Percentiles rank a stretch among this genome's conserved stretches.
phyloP scores from a whole-genome alignment of 1,140 invertebrate species.

The Drosophila bocki region DNA sequence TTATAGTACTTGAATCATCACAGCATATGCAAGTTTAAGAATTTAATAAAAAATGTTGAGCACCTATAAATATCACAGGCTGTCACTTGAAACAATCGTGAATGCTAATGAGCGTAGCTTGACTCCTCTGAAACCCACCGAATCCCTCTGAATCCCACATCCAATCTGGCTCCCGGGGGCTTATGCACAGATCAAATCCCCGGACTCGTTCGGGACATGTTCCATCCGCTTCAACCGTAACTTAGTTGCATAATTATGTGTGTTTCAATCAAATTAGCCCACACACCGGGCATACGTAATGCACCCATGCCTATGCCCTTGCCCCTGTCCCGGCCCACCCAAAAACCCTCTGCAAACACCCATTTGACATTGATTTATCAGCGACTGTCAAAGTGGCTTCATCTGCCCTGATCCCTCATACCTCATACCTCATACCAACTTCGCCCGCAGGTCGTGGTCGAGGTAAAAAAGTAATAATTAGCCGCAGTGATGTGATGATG shows the following conservation, averaged over 20 bases:
- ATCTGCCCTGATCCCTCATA: constrained; percentile 1
- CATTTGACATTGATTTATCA: constrained; percentile 74
- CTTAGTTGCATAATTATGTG: constrained; percentile 41
- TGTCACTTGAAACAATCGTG: neutral
- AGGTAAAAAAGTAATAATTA: constrained; percentile 71
- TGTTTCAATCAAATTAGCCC: constrained; percentile 46
- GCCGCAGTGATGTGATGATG: constrained; percentile 59
- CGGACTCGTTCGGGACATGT: neutral
- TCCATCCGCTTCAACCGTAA: constrained; percentile 2
- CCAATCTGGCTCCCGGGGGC: neutral
- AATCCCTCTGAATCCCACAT: neutral
- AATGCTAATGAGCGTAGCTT: neutral
- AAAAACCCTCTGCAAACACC: constrained; percentile 12
- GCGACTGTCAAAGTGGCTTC: constrained; percentile 50
- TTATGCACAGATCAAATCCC: constrained; percentile 15
- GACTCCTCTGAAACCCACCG: neutral
- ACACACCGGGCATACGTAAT: constrained; percentile 43
- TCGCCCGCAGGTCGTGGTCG: constrained; percentile 30
- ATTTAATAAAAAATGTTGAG: neutral
- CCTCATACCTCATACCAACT: too few relatives aligned
- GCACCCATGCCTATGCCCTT: constrained; percentile 12
- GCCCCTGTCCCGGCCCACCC: neutral
- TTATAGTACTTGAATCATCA: too few relatives aligned
- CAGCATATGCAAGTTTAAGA: too few relatives aligned
- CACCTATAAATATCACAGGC: neutral